phyloP scores from a whole-genome alignment of 92 coral and sea anemone genomes.

The Epizoanthus stellaris region DNA sequence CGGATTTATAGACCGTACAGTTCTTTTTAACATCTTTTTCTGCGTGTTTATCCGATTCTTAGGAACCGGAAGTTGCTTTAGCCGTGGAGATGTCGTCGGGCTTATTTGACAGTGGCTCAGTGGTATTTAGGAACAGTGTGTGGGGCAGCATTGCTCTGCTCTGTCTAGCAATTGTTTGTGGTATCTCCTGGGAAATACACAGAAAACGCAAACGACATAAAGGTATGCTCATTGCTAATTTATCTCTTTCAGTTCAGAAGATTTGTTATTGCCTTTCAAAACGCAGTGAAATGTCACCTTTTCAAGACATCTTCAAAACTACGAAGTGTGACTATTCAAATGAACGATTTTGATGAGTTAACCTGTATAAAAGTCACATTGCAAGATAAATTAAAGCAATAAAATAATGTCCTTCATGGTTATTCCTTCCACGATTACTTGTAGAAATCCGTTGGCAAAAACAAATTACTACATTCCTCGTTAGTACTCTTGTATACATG shows the following conservation, averaged over 20 bases:
- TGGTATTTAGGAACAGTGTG: background rate
- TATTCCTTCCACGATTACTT: too few species aligned
- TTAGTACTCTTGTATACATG: too few species aligned
- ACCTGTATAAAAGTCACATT: too few species aligned
- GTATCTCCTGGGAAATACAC: background rate
- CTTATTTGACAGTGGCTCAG: constrained; percentile 21
- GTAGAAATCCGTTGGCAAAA: too few species aligned
- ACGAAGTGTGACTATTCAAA: background rate
- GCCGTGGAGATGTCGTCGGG: constrained; percentile 21
- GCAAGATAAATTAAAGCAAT: too few species aligned
- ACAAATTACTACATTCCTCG: too few species aligned
- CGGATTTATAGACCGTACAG: too few species aligned
- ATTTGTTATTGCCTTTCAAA: too few species aligned
- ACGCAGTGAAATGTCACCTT: too few species aligned
- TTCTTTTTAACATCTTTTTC: background rate
- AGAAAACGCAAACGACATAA: constrained; percentile 10
- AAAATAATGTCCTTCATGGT: too few species aligned
- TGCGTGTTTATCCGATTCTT: background rate
- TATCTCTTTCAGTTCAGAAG: too few species aligned
- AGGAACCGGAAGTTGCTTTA: constrained; percentile 12
- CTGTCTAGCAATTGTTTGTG: background rate
- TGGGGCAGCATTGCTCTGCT: constrained; percentile 9
- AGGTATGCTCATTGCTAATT: background rate
- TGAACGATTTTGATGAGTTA: background rate
- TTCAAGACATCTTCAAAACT: too few species aligned